phyloP scores from a whole-genome alignment of 1,140 invertebrate species.

The Choristoneura fumiferana region DNA sequence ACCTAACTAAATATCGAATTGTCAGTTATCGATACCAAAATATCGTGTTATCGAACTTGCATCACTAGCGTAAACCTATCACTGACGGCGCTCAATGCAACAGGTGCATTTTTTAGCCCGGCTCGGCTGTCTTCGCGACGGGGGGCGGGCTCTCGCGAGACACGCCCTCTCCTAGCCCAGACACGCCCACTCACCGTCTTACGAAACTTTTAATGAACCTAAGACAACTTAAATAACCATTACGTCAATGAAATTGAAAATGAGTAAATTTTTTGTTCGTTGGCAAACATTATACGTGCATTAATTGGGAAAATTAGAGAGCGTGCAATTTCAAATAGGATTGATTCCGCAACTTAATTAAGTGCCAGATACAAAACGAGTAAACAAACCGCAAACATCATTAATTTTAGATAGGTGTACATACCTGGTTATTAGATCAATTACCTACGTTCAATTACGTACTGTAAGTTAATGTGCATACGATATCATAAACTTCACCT shows the following conservation, averaged over 20 bases:
- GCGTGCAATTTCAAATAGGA: background rate
- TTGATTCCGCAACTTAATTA: background rate
- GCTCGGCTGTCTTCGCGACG: conserved; percentile 52
- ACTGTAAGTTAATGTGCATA: too few species aligned
- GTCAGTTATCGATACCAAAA: too few species aligned
- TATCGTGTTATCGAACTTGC: too few species aligned
- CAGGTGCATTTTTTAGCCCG: conserved; percentile 55
- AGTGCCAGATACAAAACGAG: background rate
- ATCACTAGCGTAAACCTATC: too few species aligned
- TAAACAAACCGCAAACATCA: background rate
- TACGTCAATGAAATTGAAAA: too few species aligned
- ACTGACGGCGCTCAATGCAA: conserved; percentile 24
- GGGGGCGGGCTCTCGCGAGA: conserved; percentile 46
- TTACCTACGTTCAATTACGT: too few species aligned
- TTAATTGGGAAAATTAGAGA: too few species aligned
- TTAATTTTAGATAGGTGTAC: background rate
- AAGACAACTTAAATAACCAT: too few species aligned
- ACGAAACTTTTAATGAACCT: conserved; percentile 16
- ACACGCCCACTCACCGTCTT: conserved; percentile 57
- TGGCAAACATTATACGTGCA: too few species aligned
- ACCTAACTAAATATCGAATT: too few species aligned
- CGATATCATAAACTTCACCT: too few species aligned
- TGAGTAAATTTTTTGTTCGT: too few species aligned
- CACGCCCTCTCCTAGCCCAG: conserved; percentile 47
- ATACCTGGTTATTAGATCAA: background rate